These are phyloP conservation scores for Tribolium madens DNA, from an alignment of 1,140 invertebrate species.

Conservation along the genomic window DNA sequence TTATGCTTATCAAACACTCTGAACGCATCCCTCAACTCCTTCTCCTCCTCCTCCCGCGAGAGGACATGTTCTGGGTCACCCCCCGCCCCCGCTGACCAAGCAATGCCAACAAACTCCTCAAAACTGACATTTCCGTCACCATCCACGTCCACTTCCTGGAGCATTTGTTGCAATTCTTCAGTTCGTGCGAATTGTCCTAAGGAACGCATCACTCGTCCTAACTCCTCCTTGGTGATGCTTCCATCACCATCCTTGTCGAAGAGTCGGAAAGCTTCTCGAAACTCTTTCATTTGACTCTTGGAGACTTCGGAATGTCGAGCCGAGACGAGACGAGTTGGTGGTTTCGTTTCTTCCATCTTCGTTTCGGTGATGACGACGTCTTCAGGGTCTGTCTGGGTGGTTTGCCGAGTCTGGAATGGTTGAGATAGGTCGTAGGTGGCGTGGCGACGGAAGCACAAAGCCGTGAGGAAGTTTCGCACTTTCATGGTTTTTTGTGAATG, in stretches of 20 bases:
- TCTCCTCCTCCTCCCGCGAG: constrained; percentile 79
- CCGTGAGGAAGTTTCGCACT: neutral
- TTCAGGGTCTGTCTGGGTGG: constrained; percentile 48
- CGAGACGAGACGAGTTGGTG: constrained; percentile 58
- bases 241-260: constrained; percentile 92
- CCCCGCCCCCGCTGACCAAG: constrained; percentile 78
- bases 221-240: constrained; percentile 87
- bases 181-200: constrained; percentile 86
- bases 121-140: constrained; percentile 93
- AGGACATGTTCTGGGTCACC: constrained; percentile 62
- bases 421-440: neutral
- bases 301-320: constrained; percentile 72
- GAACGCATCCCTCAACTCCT: constrained; percentile 89
- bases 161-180: constrained; percentile 86
- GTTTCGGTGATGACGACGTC: constrained; percentile 46
- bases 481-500: constrained; percentile 4
- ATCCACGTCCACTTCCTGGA: constrained; percentile 91
- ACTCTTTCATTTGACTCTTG: constrained; percentile 85
- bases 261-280: constrained; percentile 87
- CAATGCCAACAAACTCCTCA: constrained; percentile 92
- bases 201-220: constrained; percentile 86
- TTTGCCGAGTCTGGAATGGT: constrained; percentile 50
- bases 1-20: constrained; percentile 90
- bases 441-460: neutral
- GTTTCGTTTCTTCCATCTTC: constrained; percentile 48